phyloP scores from a whole-genome alignment of 2,113 vertebrate species.

The Oryzias celebensis region DNA sequence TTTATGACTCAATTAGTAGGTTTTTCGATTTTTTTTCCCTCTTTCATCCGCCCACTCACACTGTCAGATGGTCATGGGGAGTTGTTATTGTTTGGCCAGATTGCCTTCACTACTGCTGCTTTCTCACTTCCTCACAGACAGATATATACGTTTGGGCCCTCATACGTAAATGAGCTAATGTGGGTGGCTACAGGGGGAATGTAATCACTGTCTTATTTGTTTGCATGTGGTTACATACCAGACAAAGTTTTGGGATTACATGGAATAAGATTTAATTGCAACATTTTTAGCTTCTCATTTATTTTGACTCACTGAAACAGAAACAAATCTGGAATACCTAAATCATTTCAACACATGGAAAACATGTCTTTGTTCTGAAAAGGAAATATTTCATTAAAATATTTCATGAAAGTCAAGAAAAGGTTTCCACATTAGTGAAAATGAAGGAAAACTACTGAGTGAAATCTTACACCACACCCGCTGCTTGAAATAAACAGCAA shows the following conservation, averaged over 20 bases:
- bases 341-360: background rate
- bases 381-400: background rate
- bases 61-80: slow-evolving; percentile 57
- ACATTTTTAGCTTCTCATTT: background rate
- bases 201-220: slow-evolving; percentile 17
- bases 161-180: slow-evolving; percentile 27
- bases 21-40: slow-evolving; percentile 37
- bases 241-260: slow-evolving; percentile 16
- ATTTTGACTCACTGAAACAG: background rate
- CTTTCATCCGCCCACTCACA: slow-evolving; percentile 57
- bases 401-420: slow-evolving; percentile 39
- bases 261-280: slow-evolving; percentile 15
- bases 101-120: slow-evolving; percentile 29
- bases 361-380: slow-evolving; percentile 4
- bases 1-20: slow-evolving; percentile 50
- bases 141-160: slow-evolving; percentile 1
- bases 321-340: background rate
- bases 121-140: slow-evolving; percentile 4
- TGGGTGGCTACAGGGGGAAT: slow-evolving; percentile 4
- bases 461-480: slow-evolving; percentile 41
- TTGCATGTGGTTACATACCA: slow-evolving; percentile 22
- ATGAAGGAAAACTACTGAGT: slow-evolving; percentile 29
- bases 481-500: slow-evolving; percentile 55
- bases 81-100: slow-evolving; percentile 57
- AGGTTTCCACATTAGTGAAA: slow-evolving; percentile 38